Evolutionary conservation across 1,140 invertebrate genomes (phyloP).

Genomic region (Varroa destructor): DNA sequence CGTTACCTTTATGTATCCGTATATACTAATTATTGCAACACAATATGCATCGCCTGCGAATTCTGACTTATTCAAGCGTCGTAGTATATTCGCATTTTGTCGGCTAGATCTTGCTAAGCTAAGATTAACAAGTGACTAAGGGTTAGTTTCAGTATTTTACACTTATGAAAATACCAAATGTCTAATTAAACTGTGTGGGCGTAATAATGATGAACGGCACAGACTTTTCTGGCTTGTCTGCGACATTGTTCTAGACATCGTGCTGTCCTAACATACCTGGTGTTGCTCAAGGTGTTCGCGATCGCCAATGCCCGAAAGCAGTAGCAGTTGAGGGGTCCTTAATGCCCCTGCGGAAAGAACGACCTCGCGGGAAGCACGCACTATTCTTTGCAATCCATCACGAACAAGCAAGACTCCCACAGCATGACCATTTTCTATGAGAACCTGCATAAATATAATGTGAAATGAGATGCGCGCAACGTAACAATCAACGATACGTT

Average conservation of each 20-base stretch:
- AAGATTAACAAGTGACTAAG: no score
- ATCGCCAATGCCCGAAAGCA: constrained; percentile 59
- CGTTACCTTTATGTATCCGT: neutral
- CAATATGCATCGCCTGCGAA: neutral
- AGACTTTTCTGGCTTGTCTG: no score
- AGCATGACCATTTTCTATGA: constrained; percentile 40
- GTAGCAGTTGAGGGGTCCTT: constrained; percentile 54
- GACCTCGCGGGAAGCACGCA: constrained; percentile 56
- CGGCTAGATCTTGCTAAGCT: no score
- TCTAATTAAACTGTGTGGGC: no score
- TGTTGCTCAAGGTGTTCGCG: constrained; percentile 48
- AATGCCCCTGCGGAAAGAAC: constrained; percentile 61
- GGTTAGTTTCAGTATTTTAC: no score
- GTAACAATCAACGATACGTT: no score
- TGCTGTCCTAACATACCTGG: constrained; percentile 28
- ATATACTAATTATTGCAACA: constrained; percentile 1
- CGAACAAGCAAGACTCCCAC: constrained; percentile 58
- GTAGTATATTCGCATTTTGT: no score
- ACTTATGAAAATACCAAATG: no score
- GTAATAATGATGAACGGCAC: no score
- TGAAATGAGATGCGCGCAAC: no score
- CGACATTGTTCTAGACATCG: neutral
- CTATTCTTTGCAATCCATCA: constrained; percentile 48
- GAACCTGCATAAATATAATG: no score
- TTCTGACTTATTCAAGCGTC: neutral